These are phyloP conservation scores for Fukomys damarensis DNA, from an alignment of 2,113 vertebrate genomes.

Conservation along the genomic window DNA sequence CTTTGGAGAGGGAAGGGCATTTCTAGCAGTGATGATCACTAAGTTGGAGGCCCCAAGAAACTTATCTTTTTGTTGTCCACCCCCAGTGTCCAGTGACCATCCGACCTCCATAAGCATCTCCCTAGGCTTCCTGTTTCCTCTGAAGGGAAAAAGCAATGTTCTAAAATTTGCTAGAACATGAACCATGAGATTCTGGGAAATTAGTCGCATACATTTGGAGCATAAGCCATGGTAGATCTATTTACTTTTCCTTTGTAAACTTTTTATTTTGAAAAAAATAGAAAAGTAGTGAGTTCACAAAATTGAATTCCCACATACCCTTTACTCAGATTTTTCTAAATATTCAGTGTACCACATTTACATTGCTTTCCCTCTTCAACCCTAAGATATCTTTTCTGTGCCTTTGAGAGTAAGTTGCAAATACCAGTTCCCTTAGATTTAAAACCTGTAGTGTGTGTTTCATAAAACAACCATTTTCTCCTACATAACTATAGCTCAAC, in stretches of 20 bases:
- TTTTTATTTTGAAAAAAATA: slow-evolving; percentile 38
- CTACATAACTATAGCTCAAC: neutral
- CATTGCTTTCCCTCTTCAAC: neutral
- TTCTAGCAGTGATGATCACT: neutral
- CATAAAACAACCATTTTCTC: neutral
- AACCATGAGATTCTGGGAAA: neutral
- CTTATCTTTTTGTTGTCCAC: neutral
- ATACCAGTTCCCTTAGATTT: neutral
- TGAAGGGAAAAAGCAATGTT: neutral
- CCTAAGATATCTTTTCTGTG: neutral
- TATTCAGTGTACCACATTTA: neutral
- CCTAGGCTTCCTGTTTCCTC: neutral
- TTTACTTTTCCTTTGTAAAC: slow-evolving; percentile 13
- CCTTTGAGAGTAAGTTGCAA: neutral
- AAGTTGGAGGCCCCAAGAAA: neutral
- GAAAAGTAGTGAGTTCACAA: neutral
- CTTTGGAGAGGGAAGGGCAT: neutral
- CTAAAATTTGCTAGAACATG: neutral
- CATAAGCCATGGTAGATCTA: neutral
- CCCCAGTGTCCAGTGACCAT: too few relatives aligned
- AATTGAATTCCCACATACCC: neutral
- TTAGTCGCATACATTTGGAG: neutral
- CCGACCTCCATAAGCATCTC: neutral
- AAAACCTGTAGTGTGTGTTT: neutral
- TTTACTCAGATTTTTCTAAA: slow-evolving; percentile 13